Conservation (phyloP, 2,888 invertebrate genomes). For the Drosophila mercatorum region DNA sequence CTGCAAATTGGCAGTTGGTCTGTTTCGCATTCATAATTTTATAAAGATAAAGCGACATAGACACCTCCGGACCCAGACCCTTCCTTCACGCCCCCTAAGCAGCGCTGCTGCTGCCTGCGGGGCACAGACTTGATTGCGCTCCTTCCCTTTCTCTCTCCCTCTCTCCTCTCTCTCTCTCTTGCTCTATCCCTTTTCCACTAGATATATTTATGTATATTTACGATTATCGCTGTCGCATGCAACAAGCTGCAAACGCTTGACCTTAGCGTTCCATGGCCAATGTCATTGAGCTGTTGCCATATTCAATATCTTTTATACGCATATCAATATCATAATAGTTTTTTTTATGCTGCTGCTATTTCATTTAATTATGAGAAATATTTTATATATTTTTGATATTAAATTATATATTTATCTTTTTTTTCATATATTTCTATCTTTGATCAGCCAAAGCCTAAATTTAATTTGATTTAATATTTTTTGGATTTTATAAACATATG, state of each 20-base stretch:
- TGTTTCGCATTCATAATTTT: constrained; percentile 42
- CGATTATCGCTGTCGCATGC: constrained; percentile 45
- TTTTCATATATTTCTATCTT: too few species aligned
- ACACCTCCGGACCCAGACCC: background rate
- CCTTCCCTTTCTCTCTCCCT: background rate
- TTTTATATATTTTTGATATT: background rate
- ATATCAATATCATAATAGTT: background rate
- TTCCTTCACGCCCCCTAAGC: too few species aligned
- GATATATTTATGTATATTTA: constrained; percentile 2
- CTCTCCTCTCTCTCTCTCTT: background rate
- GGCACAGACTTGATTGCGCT: constrained; percentile 32
- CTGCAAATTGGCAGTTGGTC: constrained; percentile 53
- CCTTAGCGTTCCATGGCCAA: constrained; percentile 61
- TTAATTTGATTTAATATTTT: too few species aligned
- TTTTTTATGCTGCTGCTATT: background rate
- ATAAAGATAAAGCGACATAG: constrained; percentile 7
- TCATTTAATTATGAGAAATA: background rate
- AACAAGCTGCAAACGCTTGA: constrained; percentile 66
- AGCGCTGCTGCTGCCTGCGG: constrained; percentile 14
- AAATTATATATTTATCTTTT: background rate
- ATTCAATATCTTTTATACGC: background rate
- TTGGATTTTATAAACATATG: too few species aligned
- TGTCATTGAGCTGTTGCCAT: constrained; percentile 43
- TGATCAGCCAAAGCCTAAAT: too few species aligned
- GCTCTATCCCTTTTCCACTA: background rate